Base-by-base conservation (phyloP, 2,113 vertebrate genomes). In the Aegithalos caudatus region DNA sequence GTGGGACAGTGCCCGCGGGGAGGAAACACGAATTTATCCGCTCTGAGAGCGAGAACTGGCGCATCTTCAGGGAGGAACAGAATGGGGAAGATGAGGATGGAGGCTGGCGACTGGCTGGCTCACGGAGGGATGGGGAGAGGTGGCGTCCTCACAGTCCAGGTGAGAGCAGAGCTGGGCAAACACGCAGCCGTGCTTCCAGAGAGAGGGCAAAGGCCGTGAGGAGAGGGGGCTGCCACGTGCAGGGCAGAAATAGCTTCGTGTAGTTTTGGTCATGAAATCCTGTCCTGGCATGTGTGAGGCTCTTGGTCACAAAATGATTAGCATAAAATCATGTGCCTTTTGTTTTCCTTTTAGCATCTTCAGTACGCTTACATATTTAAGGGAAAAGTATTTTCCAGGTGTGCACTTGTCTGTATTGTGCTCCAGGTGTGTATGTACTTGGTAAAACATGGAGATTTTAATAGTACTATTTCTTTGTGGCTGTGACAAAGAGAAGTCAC, bases 21-120 rank as follows among this genome's bases (percentile, higher is more conserved):
- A 98, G 99, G 97, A 99, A 99, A 95, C 98, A 99, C 23, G 99
- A 99, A 83, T 99, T 99, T 97, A 99, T 98, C n/a, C 99, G 99
- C 42, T 98, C 99, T 65, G 99, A 99, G 98, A 99, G 99, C 92
- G 99, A 99, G 96, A 99, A 99, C 96, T 99, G 99, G 99, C 99
- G 99, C 53, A 98, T 98, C 88, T 98, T 98, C 95, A 98, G 99
- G 67, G 99, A 99, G 84, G 99, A 99, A 72, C 99, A 99, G 91
- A 99, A 99, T 31, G 99, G 99, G 95, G 99, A 99, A 97, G 99
- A 99, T 67, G 98, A 99, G 95, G 99, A 99, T 70, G 98, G 98
- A 97, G 99, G 98, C 77, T 99, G 99, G 99, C 96, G 98, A 69
- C 97, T 98, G 87, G 98, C 98, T 37, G 99, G 99, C 66, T 98